Base-by-base conservation (phyloP, 1,140 invertebrate genomes). In the Samia ricini region DNA sequence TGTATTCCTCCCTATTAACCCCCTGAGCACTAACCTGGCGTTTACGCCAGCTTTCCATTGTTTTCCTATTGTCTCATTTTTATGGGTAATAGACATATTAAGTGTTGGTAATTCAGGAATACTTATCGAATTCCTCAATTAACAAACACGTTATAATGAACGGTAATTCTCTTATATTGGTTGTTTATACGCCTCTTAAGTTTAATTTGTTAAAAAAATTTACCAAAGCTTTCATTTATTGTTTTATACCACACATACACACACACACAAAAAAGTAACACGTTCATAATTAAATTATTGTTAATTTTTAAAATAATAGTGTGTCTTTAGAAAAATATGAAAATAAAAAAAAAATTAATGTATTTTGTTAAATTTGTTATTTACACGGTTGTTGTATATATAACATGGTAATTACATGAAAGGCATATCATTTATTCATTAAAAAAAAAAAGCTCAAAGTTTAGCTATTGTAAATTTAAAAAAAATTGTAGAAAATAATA, bases 341-440 rank as follows among this genome's bases (percentile, higher is more conserved):
- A n/a, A 56, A 65, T 56, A 42, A 55, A 64, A 61, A 61, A 23
- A 52, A 60, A 66, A n/a, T n/a, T n/a, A n/a, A n/a, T n/a, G n/a
- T 64, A 64, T 79, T 85, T 80, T 83, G 75, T 85, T 81, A 77
- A 79, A 80, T 75, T 79, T 79, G 76, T 83, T 85, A 82, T 72
- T 77, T 76, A 77, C 75, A 67, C 74, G 54, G 69, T 80, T 81
- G 73, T 74, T 85, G 82, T 87, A 85, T 60, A 82, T 87, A 83
- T 54, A 66, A 75, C 23, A 73, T 73, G 67, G 61, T 68, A 72
- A 57, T 33, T 67, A 75, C 65, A 69, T 61, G 64, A 68, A 64
- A 67, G 74, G 77, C 82, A 88, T 85, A 88, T 88, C 83, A 85
- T 71, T 65, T 74, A 67, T 76, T 76, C 78, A 74, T 67, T 58